A percentile compares a stretch with the other conserved stretches of the same genome.
Evolutionary conservation across 2,797 vertebrate genomes (phyloP).

Genomic region (Chiropotes sagulatus): DNA sequence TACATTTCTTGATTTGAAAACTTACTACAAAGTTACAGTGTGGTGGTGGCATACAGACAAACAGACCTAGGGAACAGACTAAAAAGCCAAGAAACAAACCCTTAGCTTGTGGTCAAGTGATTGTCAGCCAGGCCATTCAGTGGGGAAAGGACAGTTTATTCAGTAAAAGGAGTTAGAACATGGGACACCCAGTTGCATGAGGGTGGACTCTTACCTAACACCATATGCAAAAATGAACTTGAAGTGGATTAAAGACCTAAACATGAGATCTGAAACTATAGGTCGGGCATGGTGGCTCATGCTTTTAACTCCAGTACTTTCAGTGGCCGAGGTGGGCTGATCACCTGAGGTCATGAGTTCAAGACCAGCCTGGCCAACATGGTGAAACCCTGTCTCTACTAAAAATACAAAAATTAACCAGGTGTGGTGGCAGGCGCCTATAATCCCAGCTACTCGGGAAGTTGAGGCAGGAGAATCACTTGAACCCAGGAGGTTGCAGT

Average conservation of each 20-base stretch:
- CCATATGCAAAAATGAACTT: background rate
- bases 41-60: fast-evolving
- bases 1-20: background rate
- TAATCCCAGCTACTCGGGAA: too few relatives aligned
- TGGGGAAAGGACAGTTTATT: background rate
- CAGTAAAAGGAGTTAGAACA: fast-evolving
- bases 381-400: too few relatives aligned
- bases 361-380: too few relatives aligned
- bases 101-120: fast-evolving
- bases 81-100: fast-evolving
- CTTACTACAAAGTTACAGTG: background rate
- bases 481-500: too few relatives aligned
- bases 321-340: too few relatives aligned
- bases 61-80: fast-evolving
- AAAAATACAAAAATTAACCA: too few relatives aligned
- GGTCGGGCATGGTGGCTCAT: too few relatives aligned
- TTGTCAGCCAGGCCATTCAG: fast-evolving
- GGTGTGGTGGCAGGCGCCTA: too few relatives aligned
- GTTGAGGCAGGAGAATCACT: too few relatives aligned
- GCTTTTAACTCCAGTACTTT: too few relatives aligned
- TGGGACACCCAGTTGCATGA: fast-evolving
- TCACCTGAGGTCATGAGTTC: too few relatives aligned
- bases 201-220: background rate
- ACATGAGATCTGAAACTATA: fast-evolving
- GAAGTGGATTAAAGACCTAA: background rate